These are phyloP conservation scores for Myiotriccus ornatus DNA, from an alignment of 2,797 vertebrate genomes.

Conservation along the genomic window DNA sequence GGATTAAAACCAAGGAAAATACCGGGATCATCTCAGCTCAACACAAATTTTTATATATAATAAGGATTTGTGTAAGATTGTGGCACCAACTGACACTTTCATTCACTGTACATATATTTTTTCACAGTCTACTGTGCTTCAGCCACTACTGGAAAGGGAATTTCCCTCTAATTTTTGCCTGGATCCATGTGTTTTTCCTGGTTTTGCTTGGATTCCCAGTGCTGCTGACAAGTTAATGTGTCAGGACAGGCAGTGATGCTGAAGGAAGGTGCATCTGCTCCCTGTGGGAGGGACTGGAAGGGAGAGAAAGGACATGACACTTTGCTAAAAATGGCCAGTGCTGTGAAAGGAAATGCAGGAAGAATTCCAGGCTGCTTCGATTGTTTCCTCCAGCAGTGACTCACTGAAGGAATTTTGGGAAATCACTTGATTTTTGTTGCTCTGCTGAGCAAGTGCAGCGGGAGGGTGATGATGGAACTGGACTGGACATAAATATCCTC, in stretches of 20 bases:
- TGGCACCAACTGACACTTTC: neutral
- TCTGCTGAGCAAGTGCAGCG: neutral
- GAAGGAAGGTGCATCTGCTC: neutral
- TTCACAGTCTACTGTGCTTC: neutral
- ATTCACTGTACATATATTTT: neutral
- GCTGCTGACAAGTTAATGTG: neutral
- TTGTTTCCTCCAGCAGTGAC: neutral
- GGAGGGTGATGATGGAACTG: neutral
- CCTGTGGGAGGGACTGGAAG: neutral
- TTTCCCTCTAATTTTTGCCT: neutral
- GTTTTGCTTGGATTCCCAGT: neutral
- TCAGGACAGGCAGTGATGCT: neutral
- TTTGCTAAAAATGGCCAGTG: neutral
- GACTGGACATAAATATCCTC: neutral
- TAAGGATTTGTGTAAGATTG: fast-evolving
- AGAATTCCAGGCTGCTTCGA: neutral
- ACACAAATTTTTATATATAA: neutral
- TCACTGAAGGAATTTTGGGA: neutral
- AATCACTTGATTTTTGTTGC: neutral
- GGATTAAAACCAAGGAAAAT: neutral
- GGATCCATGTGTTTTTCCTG: neutral
- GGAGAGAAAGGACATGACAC: neutral
- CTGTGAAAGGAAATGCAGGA: neutral
- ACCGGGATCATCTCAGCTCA: neutral
- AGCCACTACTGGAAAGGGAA: neutral